Evolutionary conservation across 2,888 invertebrate genomes (phyloP).

Genomic region (Cremastinae sp.): DNA sequence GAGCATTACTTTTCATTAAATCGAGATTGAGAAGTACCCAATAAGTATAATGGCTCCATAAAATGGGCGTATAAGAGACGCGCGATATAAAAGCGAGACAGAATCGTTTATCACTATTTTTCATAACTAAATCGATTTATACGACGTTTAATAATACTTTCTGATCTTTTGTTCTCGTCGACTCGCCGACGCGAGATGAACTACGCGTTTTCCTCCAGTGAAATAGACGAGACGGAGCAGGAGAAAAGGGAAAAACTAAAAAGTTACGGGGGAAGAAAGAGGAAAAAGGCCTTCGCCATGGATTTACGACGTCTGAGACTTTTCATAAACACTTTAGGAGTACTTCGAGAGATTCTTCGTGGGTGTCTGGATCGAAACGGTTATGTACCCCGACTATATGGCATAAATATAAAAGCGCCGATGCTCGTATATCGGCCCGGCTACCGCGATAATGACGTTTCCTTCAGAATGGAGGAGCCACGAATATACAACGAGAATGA

Average conservation of each 20-base stretch:
- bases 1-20: not conserved
- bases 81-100: not conserved
- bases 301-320: conserved; percentile 50
- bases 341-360: conserved; percentile 6
- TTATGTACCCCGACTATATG: conserved; percentile 27
- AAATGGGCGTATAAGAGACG: not conserved
- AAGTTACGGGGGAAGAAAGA: not conserved
- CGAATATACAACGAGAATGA: not conserved
- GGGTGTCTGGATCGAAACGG: conserved; percentile 24
- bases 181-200: not conserved
- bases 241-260: not conserved
- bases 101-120: conserved; percentile 18
- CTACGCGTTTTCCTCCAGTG: not conserved
- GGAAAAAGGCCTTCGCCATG: not conserved
- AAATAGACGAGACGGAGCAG: not conserved
- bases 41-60: not conserved
- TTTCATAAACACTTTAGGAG: conserved; percentile 52
- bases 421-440: conserved; percentile 8
- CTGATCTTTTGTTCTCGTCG: not conserved
- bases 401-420: conserved; percentile 40
- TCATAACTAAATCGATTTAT: conserved; percentile 20
- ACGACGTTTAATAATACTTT: conserved; percentile 24
- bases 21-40: not conserved
- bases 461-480: not conserved
- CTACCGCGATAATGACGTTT: conserved; percentile 29